These are phyloP conservation scores for Drosophila barbarae DNA, from an alignment of 2,888 invertebrate genomes.

Conservation along the genomic window DNA sequence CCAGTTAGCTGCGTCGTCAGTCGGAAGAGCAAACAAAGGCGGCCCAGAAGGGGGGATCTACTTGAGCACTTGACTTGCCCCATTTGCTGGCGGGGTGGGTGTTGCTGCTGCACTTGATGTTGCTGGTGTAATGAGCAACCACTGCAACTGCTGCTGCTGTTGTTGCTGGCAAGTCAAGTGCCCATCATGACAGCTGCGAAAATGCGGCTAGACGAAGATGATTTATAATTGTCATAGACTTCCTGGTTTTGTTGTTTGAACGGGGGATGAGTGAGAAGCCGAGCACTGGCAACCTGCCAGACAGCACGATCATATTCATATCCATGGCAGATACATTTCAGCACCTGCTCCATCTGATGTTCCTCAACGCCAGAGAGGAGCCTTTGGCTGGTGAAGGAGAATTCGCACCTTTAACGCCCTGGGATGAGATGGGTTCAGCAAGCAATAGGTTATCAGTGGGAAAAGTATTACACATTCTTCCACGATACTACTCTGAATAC, in stretches of 20 bases:
- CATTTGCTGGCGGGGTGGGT: constrained; percentile 48
- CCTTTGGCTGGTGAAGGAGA: not conserved
- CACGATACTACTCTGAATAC: not conserved
- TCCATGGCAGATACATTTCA: constrained; percentile 40
- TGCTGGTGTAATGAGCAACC: constrained; percentile 66
- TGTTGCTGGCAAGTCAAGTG: constrained; percentile 53
- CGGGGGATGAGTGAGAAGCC: constrained; percentile 47
- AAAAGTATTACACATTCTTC: not conserved
- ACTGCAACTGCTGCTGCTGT: constrained; percentile 40
- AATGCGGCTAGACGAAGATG: constrained; percentile 61
- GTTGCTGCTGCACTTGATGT: constrained; percentile 54
- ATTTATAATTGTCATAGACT: constrained; percentile 72
- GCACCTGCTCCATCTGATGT: constrained; percentile 24
- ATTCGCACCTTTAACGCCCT: not conserved
- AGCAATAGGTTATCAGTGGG: not conserved
- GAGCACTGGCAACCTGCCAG: constrained; percentile 35
- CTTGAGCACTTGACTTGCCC: constrained; percentile 46
- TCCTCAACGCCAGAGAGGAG: not conserved
- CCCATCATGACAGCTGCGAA: constrained; percentile 68
- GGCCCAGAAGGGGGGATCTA: constrained; percentile 14
- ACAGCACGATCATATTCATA: constrained; percentile 29
- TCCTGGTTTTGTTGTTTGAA: constrained; percentile 63
- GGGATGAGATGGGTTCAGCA: not conserved
- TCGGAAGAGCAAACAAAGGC: constrained; percentile 36
- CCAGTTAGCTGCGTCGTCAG: constrained; percentile 58